A percentile compares a stretch with the other conserved stretches of the same genome.
phyloP scores from a whole-genome alignment of 2,113 vertebrate genomes.

The Motacilla tschutschensis region DNA sequence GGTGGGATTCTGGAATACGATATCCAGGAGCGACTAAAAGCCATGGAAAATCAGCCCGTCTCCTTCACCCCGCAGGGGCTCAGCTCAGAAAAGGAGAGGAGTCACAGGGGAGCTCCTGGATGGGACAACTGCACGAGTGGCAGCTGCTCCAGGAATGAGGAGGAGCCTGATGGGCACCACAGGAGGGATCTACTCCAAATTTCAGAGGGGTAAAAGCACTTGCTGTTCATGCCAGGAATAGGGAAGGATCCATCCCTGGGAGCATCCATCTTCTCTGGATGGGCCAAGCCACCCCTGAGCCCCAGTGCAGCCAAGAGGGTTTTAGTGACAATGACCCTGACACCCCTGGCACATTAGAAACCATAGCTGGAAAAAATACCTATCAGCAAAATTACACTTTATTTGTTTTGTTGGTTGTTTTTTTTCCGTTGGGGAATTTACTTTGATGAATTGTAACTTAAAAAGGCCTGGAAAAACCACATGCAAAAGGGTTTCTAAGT shows the following conservation, averaged over 20 bases:
- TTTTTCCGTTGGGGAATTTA: constrained; percentile 38
- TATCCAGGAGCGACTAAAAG: background rate
- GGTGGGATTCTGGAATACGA: background rate
- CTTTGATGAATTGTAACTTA: constrained; percentile 71
- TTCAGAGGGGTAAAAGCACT: background rate
- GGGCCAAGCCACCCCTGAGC: background rate
- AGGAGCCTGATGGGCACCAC: fast-evolving
- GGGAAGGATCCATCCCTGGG: background rate
- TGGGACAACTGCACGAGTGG: background rate
- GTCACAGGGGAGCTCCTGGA: background rate
- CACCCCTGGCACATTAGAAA: constrained; percentile 58
- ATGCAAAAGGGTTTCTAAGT: constrained; percentile 78
- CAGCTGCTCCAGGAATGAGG: background rate
- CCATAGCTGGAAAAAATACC: constrained; percentile 61
- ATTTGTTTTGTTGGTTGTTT: background rate
- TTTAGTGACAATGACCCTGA: background rate
- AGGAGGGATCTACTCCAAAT: background rate
- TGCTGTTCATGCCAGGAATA: fast-evolving
- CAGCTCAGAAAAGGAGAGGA: background rate
- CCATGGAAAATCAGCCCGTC: background rate
- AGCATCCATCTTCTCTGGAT: background rate
- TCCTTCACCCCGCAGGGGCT: background rate
- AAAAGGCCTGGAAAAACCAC: constrained; percentile 76
- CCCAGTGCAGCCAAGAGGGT: background rate
- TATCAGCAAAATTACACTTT: constrained; percentile 79